Evolutionary conservation across 2,113 vertebrate species (phyloP).

Genomic region (Plestiodon gilberti): DNA sequence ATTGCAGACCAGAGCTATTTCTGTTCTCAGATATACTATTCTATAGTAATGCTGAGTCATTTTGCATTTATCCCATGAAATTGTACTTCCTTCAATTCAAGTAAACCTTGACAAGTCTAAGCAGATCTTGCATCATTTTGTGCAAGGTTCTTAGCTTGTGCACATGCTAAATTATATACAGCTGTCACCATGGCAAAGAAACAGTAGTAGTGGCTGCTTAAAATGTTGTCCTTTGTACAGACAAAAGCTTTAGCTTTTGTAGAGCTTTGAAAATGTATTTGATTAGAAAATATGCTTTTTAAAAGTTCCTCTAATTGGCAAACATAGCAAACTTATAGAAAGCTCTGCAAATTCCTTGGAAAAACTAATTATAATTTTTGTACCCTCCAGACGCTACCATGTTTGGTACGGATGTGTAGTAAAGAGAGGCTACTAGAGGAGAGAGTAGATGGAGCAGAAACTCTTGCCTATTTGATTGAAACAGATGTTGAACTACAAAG

Average conservation of each 20-base stretch:
- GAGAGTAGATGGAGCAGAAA: conserved; percentile 96
- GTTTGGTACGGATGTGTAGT: conserved; percentile 97
- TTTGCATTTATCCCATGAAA: background rate
- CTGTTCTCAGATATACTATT: background rate
- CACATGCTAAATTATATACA: background rate
- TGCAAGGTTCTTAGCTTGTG: background rate
- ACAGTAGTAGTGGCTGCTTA: background rate
- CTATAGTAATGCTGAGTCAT: background rate
- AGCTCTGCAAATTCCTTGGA: background rate
- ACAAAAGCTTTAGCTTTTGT: too few species aligned
- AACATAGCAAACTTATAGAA: background rate
- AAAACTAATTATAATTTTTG: conserved; percentile 47
- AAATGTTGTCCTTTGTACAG: background rate
- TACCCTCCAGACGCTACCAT: conserved; percentile 89
- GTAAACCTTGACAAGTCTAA: background rate
- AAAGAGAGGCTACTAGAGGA: conserved; percentile 96
- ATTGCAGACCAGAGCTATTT: background rate
- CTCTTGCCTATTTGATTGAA: conserved; percentile 95
- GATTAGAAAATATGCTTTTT: background rate
- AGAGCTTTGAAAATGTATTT: background rate
- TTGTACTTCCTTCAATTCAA: background rate
- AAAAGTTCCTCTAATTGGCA: background rate
- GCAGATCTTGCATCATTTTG: background rate
- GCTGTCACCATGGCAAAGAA: background rate
- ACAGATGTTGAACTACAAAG: conserved; percentile 96